Evolutionary conservation across 1,140 invertebrate species (phyloP).

Genomic region (Drosophila sp.): DNA sequence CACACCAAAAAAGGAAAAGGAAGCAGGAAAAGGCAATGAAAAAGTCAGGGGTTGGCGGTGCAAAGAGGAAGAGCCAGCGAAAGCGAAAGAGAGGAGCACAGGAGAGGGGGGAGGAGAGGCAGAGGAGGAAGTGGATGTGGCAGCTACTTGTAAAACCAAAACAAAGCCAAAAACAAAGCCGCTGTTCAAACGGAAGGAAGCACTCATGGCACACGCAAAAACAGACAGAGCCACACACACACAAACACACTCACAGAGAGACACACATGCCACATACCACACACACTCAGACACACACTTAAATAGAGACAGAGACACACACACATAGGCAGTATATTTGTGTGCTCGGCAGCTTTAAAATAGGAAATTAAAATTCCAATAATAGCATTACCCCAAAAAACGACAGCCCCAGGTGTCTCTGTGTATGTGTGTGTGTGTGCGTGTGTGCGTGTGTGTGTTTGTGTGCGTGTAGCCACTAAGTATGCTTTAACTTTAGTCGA

Average conservation of each 20-base stretch:
- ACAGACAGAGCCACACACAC: too few species aligned
- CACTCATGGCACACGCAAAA: constrained; percentile 57
- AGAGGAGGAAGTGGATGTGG: constrained; percentile 7
- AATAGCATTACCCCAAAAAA: constrained; percentile 57
- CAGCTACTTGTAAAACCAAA: constrained; percentile 45
- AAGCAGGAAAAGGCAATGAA: background rate
- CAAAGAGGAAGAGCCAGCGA: background rate
- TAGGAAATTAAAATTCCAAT: constrained; percentile 82
- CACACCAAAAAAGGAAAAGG: constrained; percentile 60
- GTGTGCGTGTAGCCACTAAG: constrained; percentile 59
- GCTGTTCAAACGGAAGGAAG: constrained; percentile 59
- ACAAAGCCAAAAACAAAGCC: constrained; percentile 51
- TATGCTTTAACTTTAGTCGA: constrained; percentile 52
- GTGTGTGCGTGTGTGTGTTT: constrained; percentile 29
- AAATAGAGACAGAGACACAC: constrained; percentile 8
- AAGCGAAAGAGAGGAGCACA: too few species aligned
- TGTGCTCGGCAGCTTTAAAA: constrained; percentile 70
- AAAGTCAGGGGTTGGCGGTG: background rate
- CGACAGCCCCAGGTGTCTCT: constrained; percentile 6
- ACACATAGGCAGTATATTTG: constrained; percentile 23
- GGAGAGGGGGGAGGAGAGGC: background rate
- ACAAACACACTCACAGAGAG: constrained; percentile 1
- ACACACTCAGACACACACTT: constrained; percentile 29
- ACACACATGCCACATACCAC: background rate
- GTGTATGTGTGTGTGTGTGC: constrained; percentile 36